These are phyloP conservation scores for Odontomachus brunneus DNA, from an alignment of 1,140 invertebrate species.

Conservation along the genomic window DNA sequence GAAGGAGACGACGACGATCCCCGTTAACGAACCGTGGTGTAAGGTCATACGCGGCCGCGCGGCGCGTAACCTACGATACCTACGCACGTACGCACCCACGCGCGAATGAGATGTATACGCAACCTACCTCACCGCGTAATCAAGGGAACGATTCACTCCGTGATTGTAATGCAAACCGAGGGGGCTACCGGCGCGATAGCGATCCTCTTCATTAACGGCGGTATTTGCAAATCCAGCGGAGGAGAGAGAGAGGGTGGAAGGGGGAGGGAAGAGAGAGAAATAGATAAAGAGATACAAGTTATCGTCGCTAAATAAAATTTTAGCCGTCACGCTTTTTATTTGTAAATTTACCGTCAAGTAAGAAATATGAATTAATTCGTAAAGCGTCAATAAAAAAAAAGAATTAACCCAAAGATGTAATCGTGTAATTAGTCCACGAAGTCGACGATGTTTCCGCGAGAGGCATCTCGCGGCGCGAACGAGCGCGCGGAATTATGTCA, in stretches of 20 bases:
- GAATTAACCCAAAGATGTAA: no score
- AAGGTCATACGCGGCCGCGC: constrained; percentile 39
- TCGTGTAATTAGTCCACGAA: no score
- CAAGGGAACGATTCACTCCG: constrained; percentile 61
- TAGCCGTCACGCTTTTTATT: no score
- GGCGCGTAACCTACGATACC: constrained; percentile 57
- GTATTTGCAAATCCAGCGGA: constrained; percentile 24
- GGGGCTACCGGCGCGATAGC: constrained; percentile 38
- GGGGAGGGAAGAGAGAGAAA: no score
- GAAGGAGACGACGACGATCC: constrained; percentile 65
- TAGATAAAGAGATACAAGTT: background rate
- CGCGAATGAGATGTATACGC: constrained; percentile 33
- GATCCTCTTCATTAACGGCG: constrained; percentile 40
- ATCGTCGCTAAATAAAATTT: no score
- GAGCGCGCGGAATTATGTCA: constrained; percentile 11
- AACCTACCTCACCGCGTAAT: constrained; percentile 47
- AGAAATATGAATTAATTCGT: no score
- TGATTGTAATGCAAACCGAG: constrained; percentile 42
- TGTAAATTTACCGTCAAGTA: no score
- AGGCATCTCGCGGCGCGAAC: no score
- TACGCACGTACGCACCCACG: constrained; percentile 64
- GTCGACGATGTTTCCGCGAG: no score
- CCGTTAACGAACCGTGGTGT: constrained; percentile 66
- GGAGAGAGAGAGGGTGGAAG: background rate
- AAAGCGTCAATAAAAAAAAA: no score